These are phyloP conservation scores for Melanotaenia nigrans DNA, from an alignment of 2,797 vertebrate genomes.

Conservation along the genomic window DNA sequence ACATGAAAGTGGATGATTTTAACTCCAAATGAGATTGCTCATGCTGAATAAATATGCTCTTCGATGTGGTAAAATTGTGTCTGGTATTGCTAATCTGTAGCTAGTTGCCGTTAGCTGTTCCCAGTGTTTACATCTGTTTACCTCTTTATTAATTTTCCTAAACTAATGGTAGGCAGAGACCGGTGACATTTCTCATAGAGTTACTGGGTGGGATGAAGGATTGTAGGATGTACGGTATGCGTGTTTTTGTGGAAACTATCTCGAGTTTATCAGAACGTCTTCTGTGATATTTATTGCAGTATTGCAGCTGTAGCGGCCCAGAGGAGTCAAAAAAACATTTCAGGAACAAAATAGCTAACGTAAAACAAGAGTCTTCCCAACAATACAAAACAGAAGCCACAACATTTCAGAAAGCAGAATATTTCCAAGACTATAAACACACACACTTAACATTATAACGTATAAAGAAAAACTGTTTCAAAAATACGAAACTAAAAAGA, in stretches of 20 bases:
- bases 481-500: not conserved
- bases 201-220: not conserved
- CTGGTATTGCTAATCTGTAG: slow-evolving; percentile 16
- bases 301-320: not conserved
- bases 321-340: not conserved
- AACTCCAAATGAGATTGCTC: accelerated
- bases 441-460: not conserved
- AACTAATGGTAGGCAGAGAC: too few species aligned
- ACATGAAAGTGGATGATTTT: not conserved
- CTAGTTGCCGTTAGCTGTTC: slow-evolving; percentile 17
- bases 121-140: not conserved
- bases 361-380: too few species aligned
- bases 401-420: not conserved
- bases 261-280: not conserved
- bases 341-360: not conserved
- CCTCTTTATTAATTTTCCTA: not conserved
- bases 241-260: not conserved
- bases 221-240: not conserved
- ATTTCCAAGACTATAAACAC: not conserved
- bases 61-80: not conserved
- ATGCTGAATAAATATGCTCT: not conserved
- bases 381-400: not conserved
- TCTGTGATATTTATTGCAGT: not conserved
- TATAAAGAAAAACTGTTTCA: not conserved
- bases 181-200: not conserved